Evolutionary conservation across 1,140 invertebrate genomes (phyloP).

Genomic region (Orchesella cincta): DNA sequence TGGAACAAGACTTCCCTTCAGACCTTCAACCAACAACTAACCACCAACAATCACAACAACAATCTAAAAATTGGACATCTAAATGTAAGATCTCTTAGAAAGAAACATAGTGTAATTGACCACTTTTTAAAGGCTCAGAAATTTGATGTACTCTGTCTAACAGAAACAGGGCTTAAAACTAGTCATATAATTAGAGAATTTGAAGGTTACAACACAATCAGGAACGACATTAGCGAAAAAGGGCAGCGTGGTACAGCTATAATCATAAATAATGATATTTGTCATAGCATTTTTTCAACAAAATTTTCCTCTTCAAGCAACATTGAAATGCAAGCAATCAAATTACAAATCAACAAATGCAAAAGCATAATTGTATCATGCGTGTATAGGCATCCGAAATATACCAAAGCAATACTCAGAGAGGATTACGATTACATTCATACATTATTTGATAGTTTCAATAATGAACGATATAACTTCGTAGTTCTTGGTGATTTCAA

Average conservation of each 20-base stretch:
- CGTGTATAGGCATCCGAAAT: background rate
- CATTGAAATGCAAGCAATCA: background rate
- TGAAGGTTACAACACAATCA: background rate
- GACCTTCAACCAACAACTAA: background rate
- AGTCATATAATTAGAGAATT: background rate
- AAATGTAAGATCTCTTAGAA: background rate
- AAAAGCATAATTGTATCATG: background rate
- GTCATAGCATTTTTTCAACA: background rate
- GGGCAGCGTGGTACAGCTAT: background rate
- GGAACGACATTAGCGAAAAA: conserved; percentile 1
- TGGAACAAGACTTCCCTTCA: background rate
- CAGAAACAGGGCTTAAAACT: background rate
- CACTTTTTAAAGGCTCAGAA: background rate
- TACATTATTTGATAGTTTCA: background rate
- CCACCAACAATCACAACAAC: background rate
- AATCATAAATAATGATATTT: background rate
- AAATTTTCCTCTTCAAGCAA: background rate
- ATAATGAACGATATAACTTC: background rate
- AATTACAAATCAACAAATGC: background rate
- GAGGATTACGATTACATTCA: background rate
- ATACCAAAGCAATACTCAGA: background rate
- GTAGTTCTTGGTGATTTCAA: background rate
- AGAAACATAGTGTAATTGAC: background rate
- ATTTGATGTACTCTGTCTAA: background rate
- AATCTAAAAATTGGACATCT: background rate